Conservation (phyloP, 2,888 invertebrate species). For the Copidosoma aretas region DNA sequence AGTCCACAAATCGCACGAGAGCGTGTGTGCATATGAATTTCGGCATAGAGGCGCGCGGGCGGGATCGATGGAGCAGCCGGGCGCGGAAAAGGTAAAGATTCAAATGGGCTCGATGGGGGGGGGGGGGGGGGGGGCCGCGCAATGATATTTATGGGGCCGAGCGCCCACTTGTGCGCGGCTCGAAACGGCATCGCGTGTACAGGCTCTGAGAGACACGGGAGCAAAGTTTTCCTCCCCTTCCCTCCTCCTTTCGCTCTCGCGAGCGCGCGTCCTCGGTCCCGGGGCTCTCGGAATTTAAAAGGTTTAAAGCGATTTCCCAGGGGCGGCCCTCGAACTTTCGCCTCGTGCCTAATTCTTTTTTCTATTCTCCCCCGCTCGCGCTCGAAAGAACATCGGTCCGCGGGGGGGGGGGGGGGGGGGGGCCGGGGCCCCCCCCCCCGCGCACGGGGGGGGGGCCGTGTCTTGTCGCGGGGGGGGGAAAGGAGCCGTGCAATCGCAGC, state of each 20-base stretch:
- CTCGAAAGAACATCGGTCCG: background rate
- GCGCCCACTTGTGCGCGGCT: slow-evolving; percentile 34
- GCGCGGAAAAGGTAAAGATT: slow-evolving; percentile 58
- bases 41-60: background rate
- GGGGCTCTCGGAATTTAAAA: slow-evolving; percentile 58
- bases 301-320: slow-evolving; percentile 63
- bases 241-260: background rate
- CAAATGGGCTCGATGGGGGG: slow-evolving; percentile 54
- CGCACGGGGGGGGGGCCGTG: too few species aligned
- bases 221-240: background rate
- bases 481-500: slow-evolving; percentile 25
- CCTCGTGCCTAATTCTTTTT: slow-evolving; percentile 37
- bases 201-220: slow-evolving; percentile 33
- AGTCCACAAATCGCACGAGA: background rate
- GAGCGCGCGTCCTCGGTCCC: slow-evolving; percentile 6
- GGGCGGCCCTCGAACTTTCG: slow-evolving; percentile 47
- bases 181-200: background rate
- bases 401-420: too few species aligned
- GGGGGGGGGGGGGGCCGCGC: slow-evolving; percentile 44
- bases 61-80: slow-evolving; percentile 16
- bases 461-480: too few species aligned
- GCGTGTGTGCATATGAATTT: slow-evolving; percentile 8
- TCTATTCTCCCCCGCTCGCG: slow-evolving; percentile 15
- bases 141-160: slow-evolving; percentile 46
- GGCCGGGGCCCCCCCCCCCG: too few species aligned